These are phyloP conservation scores for Myiotriccus ornatus DNA, from an alignment of 2,797 vertebrate genomes.

Conservation along the genomic window DNA sequence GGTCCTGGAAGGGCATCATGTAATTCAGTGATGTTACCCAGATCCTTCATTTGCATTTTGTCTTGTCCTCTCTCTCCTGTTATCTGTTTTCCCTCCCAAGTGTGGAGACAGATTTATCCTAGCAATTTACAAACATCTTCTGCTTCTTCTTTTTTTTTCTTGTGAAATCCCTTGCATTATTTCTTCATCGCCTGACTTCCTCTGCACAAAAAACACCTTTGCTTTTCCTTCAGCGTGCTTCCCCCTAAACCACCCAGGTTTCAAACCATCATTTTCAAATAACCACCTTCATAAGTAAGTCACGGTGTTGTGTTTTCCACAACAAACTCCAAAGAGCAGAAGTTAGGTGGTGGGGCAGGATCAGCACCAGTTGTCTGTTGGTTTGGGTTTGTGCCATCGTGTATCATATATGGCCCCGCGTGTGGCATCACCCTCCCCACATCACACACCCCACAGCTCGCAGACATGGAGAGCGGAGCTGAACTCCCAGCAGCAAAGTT, in stretches of 20 bases:
- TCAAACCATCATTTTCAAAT: constrained; percentile 46
- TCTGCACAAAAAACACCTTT: constrained; percentile 33
- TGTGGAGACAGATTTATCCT: constrained; percentile 35
- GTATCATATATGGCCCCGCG: neutral
- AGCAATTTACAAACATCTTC: constrained; percentile 20
- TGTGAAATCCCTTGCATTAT: neutral
- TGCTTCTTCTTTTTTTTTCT: neutral
- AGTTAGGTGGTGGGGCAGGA: neutral
- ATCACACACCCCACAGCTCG: accelerated
- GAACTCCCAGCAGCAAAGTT: neutral
- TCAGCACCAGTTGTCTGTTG: constrained; percentile 8
- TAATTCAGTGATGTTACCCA: constrained; percentile 35
- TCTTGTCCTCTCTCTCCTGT: constrained; percentile 37
- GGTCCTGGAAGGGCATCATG: neutral
- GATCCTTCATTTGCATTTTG: constrained; percentile 52
- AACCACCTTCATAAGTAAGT: constrained; percentile 8
- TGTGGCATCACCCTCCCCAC: neutral
- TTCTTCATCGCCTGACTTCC: constrained; percentile 23
- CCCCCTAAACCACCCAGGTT: constrained; percentile 29
- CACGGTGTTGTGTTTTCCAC: constrained; percentile 43
- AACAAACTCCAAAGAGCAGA: neutral
- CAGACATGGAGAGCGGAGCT: neutral
- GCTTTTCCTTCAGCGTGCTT: constrained; percentile 14
- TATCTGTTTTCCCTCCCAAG: constrained; percentile 6
- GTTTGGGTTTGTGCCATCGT: constrained; percentile 4